phyloP scores from a whole-genome alignment of 2,113 vertebrate genomes.

The Entelurus aequoreus region DNA sequence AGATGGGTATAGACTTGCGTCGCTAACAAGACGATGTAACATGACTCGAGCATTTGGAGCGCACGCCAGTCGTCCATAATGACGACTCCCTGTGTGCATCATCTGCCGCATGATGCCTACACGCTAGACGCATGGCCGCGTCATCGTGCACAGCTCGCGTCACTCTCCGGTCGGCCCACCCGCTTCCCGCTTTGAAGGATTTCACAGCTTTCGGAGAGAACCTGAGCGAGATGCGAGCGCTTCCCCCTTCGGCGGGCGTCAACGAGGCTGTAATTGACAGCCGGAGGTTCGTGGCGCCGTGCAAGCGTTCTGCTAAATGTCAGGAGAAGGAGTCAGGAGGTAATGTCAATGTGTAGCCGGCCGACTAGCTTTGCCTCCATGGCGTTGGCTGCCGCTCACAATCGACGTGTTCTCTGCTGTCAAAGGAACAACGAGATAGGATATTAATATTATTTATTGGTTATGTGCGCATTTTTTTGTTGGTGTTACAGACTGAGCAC shows the following conservation, averaged over 20 bases:
- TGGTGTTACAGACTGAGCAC: too few relatives aligned
- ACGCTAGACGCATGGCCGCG: constrained; percentile 14
- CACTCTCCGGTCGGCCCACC: constrained; percentile 33
- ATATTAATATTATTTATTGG: too few relatives aligned
- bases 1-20: not conserved
- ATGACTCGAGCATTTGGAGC: constrained; percentile 23
- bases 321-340: constrained; percentile 52
- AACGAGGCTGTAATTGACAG: constrained; percentile 58
- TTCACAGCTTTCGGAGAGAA: constrained; percentile 38
- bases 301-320: constrained; percentile 45
- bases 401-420: constrained; percentile 18
- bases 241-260: constrained; percentile 45
- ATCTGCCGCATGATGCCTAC: constrained; percentile 52
- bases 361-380: constrained; percentile 10
- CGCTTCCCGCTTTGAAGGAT: constrained; percentile 32
- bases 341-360: constrained; percentile 33
- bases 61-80: constrained; percentile 44
- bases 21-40: constrained; percentile 25
- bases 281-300: constrained; percentile 36
- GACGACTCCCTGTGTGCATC: constrained; percentile 39
- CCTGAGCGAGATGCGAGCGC: constrained; percentile 32
- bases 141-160: constrained; percentile 45
- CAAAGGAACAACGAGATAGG: too few relatives aligned
- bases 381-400: constrained; percentile 30
- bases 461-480: too few relatives aligned